These are phyloP conservation scores for Cremastobaeus sp. DNA, from an alignment of 2,888 invertebrate species.

Conservation along the genomic window DNA sequence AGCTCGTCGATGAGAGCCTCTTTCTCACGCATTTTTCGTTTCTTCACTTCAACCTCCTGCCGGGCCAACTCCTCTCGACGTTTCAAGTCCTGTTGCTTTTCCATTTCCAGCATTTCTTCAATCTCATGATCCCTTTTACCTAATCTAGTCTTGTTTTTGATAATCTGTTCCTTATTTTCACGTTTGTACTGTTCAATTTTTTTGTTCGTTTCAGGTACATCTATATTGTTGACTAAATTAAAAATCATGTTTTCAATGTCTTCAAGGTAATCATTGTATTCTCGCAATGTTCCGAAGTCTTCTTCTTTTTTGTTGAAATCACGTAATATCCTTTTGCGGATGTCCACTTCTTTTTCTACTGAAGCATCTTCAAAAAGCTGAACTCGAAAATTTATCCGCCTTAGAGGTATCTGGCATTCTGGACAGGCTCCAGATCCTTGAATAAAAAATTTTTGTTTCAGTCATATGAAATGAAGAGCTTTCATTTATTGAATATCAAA, in stretches of 20 bases:
- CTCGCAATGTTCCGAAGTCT: constrained; percentile 89
- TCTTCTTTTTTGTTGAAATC: constrained; percentile 97
- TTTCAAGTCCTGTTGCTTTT: constrained; percentile 87
- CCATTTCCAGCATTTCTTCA: constrained; percentile 90
- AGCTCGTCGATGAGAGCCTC: constrained; percentile 96
- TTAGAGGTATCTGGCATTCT: constrained; percentile 92
- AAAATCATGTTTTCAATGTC: constrained; percentile 94
- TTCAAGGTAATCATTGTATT: constrained; percentile 98
- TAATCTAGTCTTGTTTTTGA: constrained; percentile 87
- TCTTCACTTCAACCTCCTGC: constrained; percentile 83
- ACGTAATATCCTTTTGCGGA: constrained; percentile 90
- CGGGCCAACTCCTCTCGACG: constrained; percentile 85
- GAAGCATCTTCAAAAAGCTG: constrained; percentile 97
- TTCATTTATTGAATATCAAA: neutral
- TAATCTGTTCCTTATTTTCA: constrained; percentile 91
- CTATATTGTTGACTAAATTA: constrained; percentile 93
- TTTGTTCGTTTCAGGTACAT: constrained; percentile 92
- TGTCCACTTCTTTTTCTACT: constrained; percentile 98
- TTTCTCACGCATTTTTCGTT: constrained; percentile 90
- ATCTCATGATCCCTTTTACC: constrained; percentile 91
- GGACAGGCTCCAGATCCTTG: constrained; percentile 97
- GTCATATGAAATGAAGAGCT: neutral
- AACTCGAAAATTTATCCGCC: constrained; percentile 93
- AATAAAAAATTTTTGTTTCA: no score
- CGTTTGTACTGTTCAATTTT: constrained; percentile 94